Conservation (phyloP, 2,888 invertebrate genomes). For the Trichogramma dendrolimi region DNA sequence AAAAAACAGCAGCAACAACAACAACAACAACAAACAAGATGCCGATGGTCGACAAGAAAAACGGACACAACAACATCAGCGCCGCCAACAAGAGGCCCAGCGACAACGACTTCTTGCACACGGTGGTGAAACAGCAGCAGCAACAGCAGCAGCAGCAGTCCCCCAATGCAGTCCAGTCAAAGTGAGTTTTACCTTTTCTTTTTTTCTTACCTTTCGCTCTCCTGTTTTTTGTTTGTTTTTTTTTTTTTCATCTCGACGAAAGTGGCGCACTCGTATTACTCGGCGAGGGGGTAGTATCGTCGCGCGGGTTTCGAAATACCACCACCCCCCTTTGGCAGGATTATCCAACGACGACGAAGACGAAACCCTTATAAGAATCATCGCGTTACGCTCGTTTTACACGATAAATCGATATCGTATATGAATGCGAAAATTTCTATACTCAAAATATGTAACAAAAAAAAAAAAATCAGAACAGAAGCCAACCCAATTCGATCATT, state of each 20-base stretch:
- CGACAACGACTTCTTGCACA: constrained; percentile 42
- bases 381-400: background rate
- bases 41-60: constrained; percentile 39
- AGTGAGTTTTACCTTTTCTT: too few species aligned
- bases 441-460: background rate
- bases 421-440: background rate
- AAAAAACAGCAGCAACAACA: too few species aligned
- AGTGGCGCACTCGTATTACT: background rate
- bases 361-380: too few species aligned
- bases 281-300: background rate
- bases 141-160: background rate
- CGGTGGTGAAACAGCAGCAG: constrained; percentile 36
- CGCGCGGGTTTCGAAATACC: background rate
- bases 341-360: too few species aligned
- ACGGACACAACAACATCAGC: constrained; percentile 32
- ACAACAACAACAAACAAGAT: constrained; percentile 28
- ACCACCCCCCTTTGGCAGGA: background rate
- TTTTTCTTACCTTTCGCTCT: background rate
- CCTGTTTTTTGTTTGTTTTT: background rate
- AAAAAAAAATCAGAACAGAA: background rate
- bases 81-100: constrained; percentile 35
- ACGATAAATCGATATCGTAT: background rate
- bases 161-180: background rate
- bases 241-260: background rate
- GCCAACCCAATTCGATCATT: too few species aligned